phyloP scores from a whole-genome alignment of 2,797 vertebrate genomes.

The Argya squamiceps region DNA sequence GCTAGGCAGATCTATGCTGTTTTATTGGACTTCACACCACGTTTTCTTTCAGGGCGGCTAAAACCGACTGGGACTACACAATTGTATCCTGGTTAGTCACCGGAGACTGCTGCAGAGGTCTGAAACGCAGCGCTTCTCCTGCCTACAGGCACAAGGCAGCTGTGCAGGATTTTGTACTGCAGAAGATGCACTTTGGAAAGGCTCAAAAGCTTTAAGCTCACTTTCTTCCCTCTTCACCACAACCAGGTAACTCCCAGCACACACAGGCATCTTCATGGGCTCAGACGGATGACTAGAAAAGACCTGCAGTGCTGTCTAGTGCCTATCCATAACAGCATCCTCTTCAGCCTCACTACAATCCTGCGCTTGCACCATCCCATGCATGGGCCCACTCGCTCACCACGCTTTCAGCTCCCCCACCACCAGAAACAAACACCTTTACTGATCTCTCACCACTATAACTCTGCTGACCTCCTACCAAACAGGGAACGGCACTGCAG shows the following conservation, averaged over 20 bases:
- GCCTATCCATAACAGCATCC: background rate
- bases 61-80: background rate
- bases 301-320: background rate
- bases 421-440: background rate
- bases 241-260: background rate
- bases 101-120: background rate
- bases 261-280: background rate
- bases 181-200: background rate
- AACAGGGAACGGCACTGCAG: background rate
- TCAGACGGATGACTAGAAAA: background rate
- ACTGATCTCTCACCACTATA: background rate
- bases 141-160: background rate
- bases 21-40: rapidly evolving
- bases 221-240: background rate
- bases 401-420: background rate
- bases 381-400: rapidly evolving
- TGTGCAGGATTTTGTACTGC: background rate
- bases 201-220: background rate
- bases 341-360: background rate
- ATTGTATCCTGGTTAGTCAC: background rate
- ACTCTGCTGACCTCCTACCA: background rate
- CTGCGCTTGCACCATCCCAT: rapidly evolving
- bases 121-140: background rate
- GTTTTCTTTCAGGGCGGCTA: background rate
- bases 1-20: rapidly evolving